Percentiles rank a stretch among this genome's conserved stretches.
phyloP scores from a whole-genome alignment of 2,113 vertebrate genomes.

The Centrocercus urophasianus region DNA sequence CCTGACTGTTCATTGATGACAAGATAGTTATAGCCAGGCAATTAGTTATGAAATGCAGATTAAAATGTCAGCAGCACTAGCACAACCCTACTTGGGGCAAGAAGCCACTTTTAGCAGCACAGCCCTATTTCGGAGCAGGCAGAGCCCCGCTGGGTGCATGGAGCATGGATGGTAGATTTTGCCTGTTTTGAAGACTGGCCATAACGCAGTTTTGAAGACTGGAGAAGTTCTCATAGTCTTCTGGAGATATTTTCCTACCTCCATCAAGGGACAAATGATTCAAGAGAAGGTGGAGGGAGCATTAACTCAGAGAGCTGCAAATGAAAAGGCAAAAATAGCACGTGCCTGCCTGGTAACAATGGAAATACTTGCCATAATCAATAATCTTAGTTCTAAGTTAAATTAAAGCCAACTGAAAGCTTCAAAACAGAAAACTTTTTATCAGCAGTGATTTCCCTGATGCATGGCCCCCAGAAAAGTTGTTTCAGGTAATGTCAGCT shows the following conservation, averaged over 20 bases:
- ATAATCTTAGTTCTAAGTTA: not conserved
- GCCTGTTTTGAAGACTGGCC: not conserved
- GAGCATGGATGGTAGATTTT: not conserved
- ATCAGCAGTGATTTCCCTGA: not conserved
- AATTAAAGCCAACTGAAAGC: not conserved
- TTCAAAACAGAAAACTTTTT: not conserved
- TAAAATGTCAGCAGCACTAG: conserved; percentile 27
- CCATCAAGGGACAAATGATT: not conserved
- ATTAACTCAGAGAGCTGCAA: not conserved
- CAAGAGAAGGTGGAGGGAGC: not conserved
- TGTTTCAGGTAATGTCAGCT: not conserved
- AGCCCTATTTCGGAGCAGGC: fast-evolving
- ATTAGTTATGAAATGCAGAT: conserved; percentile 61
- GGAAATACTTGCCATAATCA: not conserved
- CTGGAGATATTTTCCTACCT: not conserved
- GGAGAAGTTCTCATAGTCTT: not conserved
- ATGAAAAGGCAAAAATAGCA: not conserved
- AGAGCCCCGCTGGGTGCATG: not conserved
- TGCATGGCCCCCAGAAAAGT: not conserved
- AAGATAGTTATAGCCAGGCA: conserved; percentile 39
- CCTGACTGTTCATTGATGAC: conserved; percentile 66
- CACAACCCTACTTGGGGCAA: not conserved
- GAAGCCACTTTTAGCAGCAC: not conserved
- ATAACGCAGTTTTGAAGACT: no score
- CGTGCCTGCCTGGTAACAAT: not conserved